phyloP scores from a whole-genome alignment of 2,113 vertebrate species.

The Theristicus caerulescens region DNA sequence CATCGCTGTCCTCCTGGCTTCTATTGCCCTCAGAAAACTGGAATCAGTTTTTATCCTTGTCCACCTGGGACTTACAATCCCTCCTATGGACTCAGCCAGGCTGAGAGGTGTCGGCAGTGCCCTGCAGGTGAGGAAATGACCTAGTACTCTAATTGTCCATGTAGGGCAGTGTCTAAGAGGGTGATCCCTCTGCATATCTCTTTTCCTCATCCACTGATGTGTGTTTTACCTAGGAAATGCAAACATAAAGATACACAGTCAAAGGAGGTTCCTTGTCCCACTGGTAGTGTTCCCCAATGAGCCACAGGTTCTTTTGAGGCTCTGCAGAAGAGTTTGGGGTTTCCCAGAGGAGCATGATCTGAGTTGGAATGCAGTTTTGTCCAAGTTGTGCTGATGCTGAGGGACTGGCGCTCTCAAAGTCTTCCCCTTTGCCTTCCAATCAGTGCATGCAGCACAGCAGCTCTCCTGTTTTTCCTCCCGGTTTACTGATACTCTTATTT shows the following conservation, averaged over 20 bases:
- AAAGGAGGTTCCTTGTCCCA: not conserved
- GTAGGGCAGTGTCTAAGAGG: not conserved
- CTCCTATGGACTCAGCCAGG: slow-evolving; percentile 71
- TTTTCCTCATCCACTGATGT: rapidly evolving
- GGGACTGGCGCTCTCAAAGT: not conserved
- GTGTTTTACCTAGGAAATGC: not conserved
- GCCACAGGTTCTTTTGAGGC: not conserved
- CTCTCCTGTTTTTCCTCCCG: not conserved
- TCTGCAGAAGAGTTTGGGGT: not conserved
- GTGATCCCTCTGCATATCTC: not conserved
- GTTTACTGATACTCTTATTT: not conserved
- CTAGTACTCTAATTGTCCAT: rapidly evolving
- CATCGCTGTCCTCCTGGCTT: slow-evolving; percentile 77
- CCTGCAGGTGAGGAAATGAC: slow-evolving; percentile 78
- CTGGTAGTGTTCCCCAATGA: not conserved
- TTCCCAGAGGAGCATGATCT: not conserved
- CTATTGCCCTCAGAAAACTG: slow-evolving; percentile 78
- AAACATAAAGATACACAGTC: not conserved
- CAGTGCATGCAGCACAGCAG: not conserved
- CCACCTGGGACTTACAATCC: slow-evolving; percentile 81
- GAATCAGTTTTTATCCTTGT: slow-evolving; percentile 74
- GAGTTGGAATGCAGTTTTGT: not conserved
- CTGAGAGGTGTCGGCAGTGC: slow-evolving; percentile 80
- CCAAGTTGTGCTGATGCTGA: not conserved
- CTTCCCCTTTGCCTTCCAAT: not conserved